These are phyloP conservation scores for Chunga burmeisteri DNA, from an alignment of 2,113 vertebrate genomes.

Conservation along the genomic window DNA sequence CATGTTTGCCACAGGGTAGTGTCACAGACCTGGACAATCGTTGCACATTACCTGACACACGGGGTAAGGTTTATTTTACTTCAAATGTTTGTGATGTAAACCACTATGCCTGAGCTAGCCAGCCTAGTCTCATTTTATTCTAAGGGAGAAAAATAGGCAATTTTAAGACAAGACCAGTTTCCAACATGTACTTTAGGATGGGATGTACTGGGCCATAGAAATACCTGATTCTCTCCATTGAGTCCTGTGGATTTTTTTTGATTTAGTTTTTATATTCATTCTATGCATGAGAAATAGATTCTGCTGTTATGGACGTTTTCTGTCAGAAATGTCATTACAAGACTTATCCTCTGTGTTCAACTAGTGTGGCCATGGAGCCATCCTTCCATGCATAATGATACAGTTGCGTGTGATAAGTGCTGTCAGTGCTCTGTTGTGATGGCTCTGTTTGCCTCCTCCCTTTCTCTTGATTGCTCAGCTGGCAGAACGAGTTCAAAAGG, in stretches of 20 bases:
- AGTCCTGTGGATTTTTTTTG: neutral
- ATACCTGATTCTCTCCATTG: neutral
- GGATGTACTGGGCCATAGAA: neutral
- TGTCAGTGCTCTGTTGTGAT: neutral
- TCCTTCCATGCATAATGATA: neutral
- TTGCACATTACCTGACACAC: neutral
- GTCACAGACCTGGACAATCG: neutral
- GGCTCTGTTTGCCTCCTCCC: neutral
- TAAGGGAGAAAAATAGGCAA: neutral
- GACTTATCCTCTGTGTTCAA: neutral
- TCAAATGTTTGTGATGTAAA: neutral
- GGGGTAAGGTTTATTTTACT: neutral
- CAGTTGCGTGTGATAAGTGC: neutral
- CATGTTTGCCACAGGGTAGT: neutral
- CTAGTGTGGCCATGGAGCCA: neutral
- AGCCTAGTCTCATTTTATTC: neutral
- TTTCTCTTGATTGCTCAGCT: neutral
- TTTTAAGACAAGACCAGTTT: neutral
- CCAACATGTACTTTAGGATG: neutral
- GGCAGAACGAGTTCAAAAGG: constrained; percentile 1
- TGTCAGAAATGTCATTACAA: neutral
- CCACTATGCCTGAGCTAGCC: neutral
- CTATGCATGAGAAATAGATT: neutral
- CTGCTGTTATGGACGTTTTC: neutral
- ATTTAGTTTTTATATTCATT: neutral